phyloP scores from a whole-genome alignment of 2,888 invertebrate species.

The Hydroisotoma schaefferi region DNA sequence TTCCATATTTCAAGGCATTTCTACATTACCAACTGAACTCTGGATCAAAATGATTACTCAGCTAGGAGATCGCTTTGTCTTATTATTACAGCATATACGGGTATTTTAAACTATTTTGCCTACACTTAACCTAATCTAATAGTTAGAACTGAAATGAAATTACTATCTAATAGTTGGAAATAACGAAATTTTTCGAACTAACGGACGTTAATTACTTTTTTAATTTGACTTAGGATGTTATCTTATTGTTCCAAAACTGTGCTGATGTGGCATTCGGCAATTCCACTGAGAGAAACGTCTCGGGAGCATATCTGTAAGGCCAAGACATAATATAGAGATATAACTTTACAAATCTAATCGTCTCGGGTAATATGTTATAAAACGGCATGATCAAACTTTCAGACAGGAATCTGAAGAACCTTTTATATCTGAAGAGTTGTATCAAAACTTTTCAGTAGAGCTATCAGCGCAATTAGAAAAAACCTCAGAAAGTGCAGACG shows the following conservation, averaged over 20 bases:
- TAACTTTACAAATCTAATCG: not conserved
- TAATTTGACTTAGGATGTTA: conserved; percentile 35
- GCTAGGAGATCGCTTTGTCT: conserved; percentile 43
- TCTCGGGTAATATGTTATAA: not conserved
- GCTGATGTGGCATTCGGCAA: conserved; percentile 45
- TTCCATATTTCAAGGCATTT: conserved; percentile 44
- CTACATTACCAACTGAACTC: conserved; percentile 40
- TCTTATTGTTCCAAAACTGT: conserved; percentile 45
- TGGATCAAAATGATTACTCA: conserved; percentile 48
- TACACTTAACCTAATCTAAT: too few relatives aligned
- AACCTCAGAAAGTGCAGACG: conserved; percentile 46
- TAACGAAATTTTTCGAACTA: not conserved
- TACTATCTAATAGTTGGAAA: too few relatives aligned
- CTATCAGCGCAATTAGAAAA: conserved; percentile 45
- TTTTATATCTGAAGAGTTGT: conserved; percentile 41
- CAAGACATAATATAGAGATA: too few relatives aligned
- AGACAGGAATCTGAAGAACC: conserved; percentile 46
- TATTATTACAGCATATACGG: conserved; percentile 43
- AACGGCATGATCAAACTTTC: not conserved
- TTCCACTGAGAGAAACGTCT: conserved; percentile 15
- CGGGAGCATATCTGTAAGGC: conserved; percentile 36
- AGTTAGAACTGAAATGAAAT: not conserved
- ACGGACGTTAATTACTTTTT: conserved; percentile 3
- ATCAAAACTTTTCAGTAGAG: conserved; percentile 38
- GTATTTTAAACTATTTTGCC: conserved; percentile 12